Base-by-base conservation (phyloP, 2,888 invertebrate species). In the Apoda limacodes region DNA sequence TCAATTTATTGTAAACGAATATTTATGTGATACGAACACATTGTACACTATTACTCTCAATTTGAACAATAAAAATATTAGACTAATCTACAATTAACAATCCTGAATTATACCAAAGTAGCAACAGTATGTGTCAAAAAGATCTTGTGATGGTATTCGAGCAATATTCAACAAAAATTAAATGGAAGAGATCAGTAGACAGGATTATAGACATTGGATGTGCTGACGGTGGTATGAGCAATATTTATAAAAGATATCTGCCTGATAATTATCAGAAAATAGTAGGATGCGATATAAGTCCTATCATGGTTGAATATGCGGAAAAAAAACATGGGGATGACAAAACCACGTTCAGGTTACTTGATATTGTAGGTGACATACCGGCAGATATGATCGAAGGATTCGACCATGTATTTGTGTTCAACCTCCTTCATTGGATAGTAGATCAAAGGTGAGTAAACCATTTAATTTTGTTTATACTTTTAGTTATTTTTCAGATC, bases 201-300 rank as follows among this genome's bases (percentile, higher is more conserved):
- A 6, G 20, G 17, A 17, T 27, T 6, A 10, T 39, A 10, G 42
- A 42, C 13, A 27, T 42, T 2, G 42, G 39, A 6, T 35, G 35
- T n/a, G 39, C 29, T 4, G 42, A 39, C 19, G 42, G 42, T 3
- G 27, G 30, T 23, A 31, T 42, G 11, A 37, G 39, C 17, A 17
- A 17, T 6, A 17, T 17, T 6, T 17, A 6, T 5, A 7, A 17
- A 7, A 17, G 7, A 7, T 17, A 6, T 7, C 7, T 17, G 17
- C 17, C 17, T 17, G 17, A 5, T 17, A 17, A 17, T 7, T 17
- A 17, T 7, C 5, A 17, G 5, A 5, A 6, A 7, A 5, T 17
- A 7, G 7, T 17, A 7, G 17, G 17, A 17, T 17, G 17, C 17
- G 17, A 17, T 17, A 17, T 17, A 17, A 17, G 7, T 17, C 5